Evolutionary conservation across 2,888 invertebrate genomes (phyloP).

Genomic region (Caenorhabditis auriculariae): DNA sequence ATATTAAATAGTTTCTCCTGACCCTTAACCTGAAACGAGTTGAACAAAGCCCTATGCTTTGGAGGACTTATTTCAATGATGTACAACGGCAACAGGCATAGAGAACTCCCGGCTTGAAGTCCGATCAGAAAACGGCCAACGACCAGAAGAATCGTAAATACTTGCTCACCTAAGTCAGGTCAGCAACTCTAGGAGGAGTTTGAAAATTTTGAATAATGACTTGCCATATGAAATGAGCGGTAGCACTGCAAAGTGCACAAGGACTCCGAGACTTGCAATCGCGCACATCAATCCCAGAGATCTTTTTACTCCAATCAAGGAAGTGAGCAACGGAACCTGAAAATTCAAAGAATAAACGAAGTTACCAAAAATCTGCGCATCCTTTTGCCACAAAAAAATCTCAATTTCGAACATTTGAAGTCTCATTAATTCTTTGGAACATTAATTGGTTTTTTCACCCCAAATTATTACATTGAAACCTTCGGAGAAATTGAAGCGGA

Average conservation of each 20-base stretch:
- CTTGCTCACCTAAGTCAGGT: no score
- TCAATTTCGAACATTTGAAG: not conserved
- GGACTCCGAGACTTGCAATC: constrained; percentile 50
- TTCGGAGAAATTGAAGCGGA: not conserved
- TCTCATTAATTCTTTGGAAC: not conserved
- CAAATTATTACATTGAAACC: not conserved
- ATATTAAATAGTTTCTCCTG: not conserved
- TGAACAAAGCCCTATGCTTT: constrained; percentile 48
- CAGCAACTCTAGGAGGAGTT: not conserved
- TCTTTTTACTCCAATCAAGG: constrained; percentile 47
- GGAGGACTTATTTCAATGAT: constrained; percentile 54
- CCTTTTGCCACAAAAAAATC: not conserved
- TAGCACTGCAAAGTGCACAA: constrained; percentile 43
- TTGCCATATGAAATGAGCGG: constrained; percentile 16
- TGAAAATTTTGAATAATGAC: constrained; percentile 1
- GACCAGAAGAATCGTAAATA: constrained; percentile 38
- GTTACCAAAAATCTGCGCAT: not conserved
- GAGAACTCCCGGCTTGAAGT: constrained; percentile 52
- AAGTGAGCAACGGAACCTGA: constrained; percentile 53
- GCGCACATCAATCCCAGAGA: constrained; percentile 46
- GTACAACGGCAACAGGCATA: constrained; percentile 60
- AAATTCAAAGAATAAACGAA: not conserved
- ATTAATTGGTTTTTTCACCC: not conserved
- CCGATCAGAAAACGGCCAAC: constrained; percentile 57
- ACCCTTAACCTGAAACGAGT: constrained; percentile 48